A percentile compares a stretch with the other conserved stretches of the same genome.
These are phyloP conservation scores for Hyphantria cunea DNA, from an alignment of 1,140 invertebrate species.

Conservation along the genomic window DNA sequence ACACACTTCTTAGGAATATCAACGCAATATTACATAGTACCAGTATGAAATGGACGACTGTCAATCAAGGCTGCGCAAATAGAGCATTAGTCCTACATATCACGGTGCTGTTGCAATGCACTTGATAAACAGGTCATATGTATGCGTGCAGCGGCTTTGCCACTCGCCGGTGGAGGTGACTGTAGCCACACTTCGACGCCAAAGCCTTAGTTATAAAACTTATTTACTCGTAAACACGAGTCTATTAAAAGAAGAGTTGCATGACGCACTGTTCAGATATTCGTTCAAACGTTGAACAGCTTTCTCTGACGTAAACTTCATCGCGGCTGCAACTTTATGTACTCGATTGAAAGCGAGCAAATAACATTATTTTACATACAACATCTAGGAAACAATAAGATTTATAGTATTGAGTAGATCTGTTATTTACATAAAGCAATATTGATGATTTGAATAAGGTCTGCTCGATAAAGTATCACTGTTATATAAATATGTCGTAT, in stretches of 20 bases:
- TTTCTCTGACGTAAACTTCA: slow-evolving; percentile 38
- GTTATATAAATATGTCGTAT: neutral
- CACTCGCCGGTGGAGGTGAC: slow-evolving; percentile 52
- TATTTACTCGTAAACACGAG: slow-evolving; percentile 28
- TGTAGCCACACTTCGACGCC: slow-evolving; percentile 30
- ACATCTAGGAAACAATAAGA: slow-evolving; percentile 3
- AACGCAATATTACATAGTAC: too few species aligned
- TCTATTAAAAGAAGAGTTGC: slow-evolving; percentile 29
- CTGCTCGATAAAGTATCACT: too few species aligned
- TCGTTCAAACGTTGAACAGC: slow-evolving; percentile 13
- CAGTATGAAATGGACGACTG: slow-evolving; percentile 10
- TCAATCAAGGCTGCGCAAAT: slow-evolving; percentile 45
- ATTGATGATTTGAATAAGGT: too few species aligned
- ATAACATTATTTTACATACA: neutral
- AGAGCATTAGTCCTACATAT: slow-evolving; percentile 44
- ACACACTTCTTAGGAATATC: slow-evolving; percentile 13
- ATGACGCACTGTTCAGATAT: slow-evolving; percentile 35
- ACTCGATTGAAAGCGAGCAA: slow-evolving; percentile 15
- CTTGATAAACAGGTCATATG: slow-evolving; percentile 53
- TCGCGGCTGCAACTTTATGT: slow-evolving; percentile 24
- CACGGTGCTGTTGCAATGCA: slow-evolving; percentile 57
- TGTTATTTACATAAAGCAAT: neutral
- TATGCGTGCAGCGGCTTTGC: slow-evolving; percentile 51
- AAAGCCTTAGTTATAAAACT: slow-evolving; percentile 34
- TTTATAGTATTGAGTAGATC: neutral